Percentiles rank a stretch among this genome's conserved stretches.
Conservation (phyloP, 1,140 invertebrate genomes). For the Acromyrmex heyeri region DNA sequence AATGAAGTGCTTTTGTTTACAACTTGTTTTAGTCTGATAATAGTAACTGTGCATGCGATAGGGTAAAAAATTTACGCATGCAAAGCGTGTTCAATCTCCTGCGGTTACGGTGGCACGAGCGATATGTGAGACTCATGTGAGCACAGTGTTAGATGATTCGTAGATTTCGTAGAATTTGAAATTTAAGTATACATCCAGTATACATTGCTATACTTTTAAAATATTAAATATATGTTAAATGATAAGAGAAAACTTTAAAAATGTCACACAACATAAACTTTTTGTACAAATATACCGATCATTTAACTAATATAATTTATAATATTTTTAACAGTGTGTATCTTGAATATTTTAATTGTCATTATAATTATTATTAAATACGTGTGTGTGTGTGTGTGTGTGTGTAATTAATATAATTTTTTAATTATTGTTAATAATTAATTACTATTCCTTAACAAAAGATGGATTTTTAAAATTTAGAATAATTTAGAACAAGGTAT, state of each 20-base stretch:
- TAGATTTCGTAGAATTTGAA: conserved; percentile 72
- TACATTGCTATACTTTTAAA: conserved; percentile 16
- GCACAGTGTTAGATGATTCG: conserved; percentile 71
- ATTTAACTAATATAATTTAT: background rate
- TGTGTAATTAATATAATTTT: background rate
- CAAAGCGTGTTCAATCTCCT: conserved; percentile 49
- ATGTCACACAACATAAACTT: background rate
- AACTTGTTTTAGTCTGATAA: conserved; percentile 56
- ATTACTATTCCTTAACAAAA: background rate
- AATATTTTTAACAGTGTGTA: background rate
- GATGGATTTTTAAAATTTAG: background rate
- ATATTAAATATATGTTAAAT: background rate
- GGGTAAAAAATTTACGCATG: conserved; percentile 21
- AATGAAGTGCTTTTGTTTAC: conserved; percentile 57
- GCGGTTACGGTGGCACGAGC: conserved; percentile 41
- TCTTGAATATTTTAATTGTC: background rate
- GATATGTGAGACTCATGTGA: conserved; percentile 81
- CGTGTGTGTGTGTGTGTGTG: background rate
- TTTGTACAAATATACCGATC: background rate
- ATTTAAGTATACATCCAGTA: conserved; percentile 74
- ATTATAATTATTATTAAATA: conserved; percentile 9
- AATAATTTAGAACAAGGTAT: background rate
- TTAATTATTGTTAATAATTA: background rate
- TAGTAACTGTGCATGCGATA: conserved; percentile 36
- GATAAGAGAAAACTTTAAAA: background rate